These are phyloP conservation scores for Ostrea denselamellosa DNA, from an alignment of 1,140 invertebrate species.

Conservation along the genomic window DNA sequence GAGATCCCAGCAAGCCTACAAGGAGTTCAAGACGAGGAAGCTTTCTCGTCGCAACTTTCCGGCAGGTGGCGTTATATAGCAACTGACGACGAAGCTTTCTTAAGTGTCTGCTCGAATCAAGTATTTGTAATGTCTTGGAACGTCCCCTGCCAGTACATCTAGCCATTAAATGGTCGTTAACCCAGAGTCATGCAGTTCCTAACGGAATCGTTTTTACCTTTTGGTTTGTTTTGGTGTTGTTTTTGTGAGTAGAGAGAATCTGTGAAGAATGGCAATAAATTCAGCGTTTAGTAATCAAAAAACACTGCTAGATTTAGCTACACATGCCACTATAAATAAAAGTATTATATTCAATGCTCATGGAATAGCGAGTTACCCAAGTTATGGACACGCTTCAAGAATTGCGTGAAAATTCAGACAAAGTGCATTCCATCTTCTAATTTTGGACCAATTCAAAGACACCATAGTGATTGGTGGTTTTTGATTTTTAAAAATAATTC, in stretches of 20 bases:
- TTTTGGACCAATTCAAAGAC: no score
- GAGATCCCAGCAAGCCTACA: neutral
- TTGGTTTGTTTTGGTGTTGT: constrained; percentile 13
- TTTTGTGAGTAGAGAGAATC: neutral
- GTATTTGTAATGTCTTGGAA: constrained; percentile 25
- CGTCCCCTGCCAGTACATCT: constrained; percentile 1
- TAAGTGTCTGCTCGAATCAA: constrained; percentile 28
- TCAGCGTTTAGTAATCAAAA: no score
- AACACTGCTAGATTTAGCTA: no score
- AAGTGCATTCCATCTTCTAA: no score
- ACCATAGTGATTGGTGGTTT: no score
- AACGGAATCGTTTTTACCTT: constrained; percentile 14
- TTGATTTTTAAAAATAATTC: no score
- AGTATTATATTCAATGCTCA: no score
- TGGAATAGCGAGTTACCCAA: no score
- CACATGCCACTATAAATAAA: no score
- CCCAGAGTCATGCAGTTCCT: constrained; percentile 10
- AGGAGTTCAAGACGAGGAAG: neutral
- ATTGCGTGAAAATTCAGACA: no score
- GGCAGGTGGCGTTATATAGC: neutral
- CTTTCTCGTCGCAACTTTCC: neutral
- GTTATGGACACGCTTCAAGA: no score
- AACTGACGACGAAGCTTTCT: neutral
- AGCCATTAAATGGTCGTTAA: constrained; percentile 32
- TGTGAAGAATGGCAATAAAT: neutral